These are phyloP conservation scores for Acestrorhynchus altus DNA, from an alignment of 2,797 vertebrate species.

Conservation along the genomic window DNA sequence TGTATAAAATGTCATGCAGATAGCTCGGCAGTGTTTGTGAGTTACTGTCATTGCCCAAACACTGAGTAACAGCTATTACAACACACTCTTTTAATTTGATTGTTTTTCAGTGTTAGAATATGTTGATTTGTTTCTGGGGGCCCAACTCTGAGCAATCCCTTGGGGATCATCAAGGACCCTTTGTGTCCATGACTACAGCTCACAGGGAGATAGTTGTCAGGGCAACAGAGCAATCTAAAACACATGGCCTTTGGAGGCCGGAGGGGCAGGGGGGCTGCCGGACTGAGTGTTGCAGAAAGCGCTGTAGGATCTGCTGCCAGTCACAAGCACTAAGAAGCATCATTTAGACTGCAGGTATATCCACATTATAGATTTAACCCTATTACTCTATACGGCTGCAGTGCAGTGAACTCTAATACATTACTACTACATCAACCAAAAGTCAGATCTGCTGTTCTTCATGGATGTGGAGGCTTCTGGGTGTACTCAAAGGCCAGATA, in stretches of 20 bases:
- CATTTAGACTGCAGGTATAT: no score
- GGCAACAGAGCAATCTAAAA: slow-evolving; percentile 61
- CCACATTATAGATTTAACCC: no score
- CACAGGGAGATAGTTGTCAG: slow-evolving; percentile 62
- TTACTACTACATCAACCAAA: no score
- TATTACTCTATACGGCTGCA: no score
- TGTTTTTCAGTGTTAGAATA: slow-evolving; percentile 42
- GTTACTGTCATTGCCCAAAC: slow-evolving; percentile 7
- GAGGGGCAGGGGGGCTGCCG: background rate
- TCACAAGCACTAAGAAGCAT: background rate
- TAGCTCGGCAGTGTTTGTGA: no score
- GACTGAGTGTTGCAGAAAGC: background rate
- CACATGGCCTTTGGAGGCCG: slow-evolving; percentile 57
- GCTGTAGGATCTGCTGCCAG: background rate
- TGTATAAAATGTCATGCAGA: background rate
- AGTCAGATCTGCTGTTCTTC: no score
- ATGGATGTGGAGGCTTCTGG: no score
- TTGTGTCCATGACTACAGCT: slow-evolving; percentile 65
- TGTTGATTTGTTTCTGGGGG: slow-evolving; percentile 45
- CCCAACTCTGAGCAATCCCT: slow-evolving; percentile 53
- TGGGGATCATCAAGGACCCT: slow-evolving; percentile 63
- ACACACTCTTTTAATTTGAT: slow-evolving; percentile 36
- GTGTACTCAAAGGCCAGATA: no score
- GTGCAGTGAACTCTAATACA: no score
- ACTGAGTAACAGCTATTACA: slow-evolving; percentile 16